Evolutionary conservation across 2,888 invertebrate species (phyloP), one percentile per base, ranked within the genome.

Genomic region (Protophormia terraenovae): DNA sequence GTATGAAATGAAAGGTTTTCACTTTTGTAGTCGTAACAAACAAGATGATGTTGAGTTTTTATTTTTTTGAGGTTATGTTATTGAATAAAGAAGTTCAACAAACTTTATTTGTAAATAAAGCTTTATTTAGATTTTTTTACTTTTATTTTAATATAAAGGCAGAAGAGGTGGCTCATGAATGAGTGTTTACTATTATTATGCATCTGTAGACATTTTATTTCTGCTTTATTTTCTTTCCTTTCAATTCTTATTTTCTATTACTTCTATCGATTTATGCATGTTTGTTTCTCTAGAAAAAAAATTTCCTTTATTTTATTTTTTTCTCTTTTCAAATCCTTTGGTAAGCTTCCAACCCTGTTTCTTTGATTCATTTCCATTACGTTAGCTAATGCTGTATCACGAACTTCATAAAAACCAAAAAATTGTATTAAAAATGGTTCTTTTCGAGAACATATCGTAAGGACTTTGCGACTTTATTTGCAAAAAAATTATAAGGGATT

Each of bases 21-120:
- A 64, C 64, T 64, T 64, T 64, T 64, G 24, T 27, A 45, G 38
- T 24, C 24, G 14, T 14, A n/a, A 55, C 14, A 24, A 0, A 6
- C 27, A 27, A n/a, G n/a, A n/a, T n/a, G 16, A 38, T 24, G n/a
- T 64, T 64, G 8, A 62, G 19, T 32, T 38, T 10, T 62, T 62
- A 7, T 16, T n/a, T n/a, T 10, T 58, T 58, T 29, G 29, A 27
- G 27, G 45, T 24, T 41, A 24, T 12, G n/a, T 1, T 45, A n/a
- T 7, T n/a, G n/a, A 7, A 41, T n/a, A 41, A 22, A 3, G 6
- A 55, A 67, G 77, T 67, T 60, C 58, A 77, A 58, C 58, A 67
- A 77, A 77, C 66, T 27, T 27, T 41, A 45, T 67, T 29, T 66
- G 32, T 16, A 7, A 47, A 16, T 41, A n/a, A 3, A n/a, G 41